Evolutionary conservation across 2,797 vertebrate species (phyloP), one percentile per base, ranked within the genome.

Genomic region (Acipenser ruthenus): DNA sequence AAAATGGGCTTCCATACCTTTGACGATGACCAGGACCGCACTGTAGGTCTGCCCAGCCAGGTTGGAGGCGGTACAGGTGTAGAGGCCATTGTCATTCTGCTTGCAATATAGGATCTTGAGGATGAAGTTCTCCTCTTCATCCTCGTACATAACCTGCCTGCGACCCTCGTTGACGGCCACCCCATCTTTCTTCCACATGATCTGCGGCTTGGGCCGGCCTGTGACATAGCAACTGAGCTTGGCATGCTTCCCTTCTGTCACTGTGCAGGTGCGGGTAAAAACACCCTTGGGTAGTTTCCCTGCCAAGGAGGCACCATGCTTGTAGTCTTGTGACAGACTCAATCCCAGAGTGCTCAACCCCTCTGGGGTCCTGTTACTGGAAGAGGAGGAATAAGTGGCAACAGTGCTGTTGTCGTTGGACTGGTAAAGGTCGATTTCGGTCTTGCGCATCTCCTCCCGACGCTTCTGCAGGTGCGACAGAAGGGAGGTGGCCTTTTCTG

Each of bases 191-290:
- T 94, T 95, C 97, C 97, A 99, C 68, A 94, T 90, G 0, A 94
- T 98, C 72, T 97, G 94, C 0, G 97, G 97, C 73, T 97, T 98
- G 63, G 97, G 97, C 77, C 97, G 95, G 0, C 97, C 97, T 0
- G 95, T 99, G 77, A 99, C 97, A 0, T 93, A 97, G 87, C 97
- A 99, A 84, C 96, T 98, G 70, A 99, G 93, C 76, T 96, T 96
- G 71, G 96, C 97, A 0, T 99, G 97, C 51, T 99, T 99, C 51
- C 97, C 97, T 71, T 99, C 97, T 0, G 95, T 98, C 72, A 99
- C 94, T 0, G 92, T 98, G 86, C 95, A 98, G 10, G 76, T 92
- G 60, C 97, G 94, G 0, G 93, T 95, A 72, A 93, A 86, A 0
- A 91, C 79, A 9, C 91, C 91, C 75, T 92, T 95, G 10, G 85